Percentiles rank a stretch among this genome's conserved stretches.
Conservation (phyloP, 2,888 invertebrate genomes). For the Automeris io region DNA sequence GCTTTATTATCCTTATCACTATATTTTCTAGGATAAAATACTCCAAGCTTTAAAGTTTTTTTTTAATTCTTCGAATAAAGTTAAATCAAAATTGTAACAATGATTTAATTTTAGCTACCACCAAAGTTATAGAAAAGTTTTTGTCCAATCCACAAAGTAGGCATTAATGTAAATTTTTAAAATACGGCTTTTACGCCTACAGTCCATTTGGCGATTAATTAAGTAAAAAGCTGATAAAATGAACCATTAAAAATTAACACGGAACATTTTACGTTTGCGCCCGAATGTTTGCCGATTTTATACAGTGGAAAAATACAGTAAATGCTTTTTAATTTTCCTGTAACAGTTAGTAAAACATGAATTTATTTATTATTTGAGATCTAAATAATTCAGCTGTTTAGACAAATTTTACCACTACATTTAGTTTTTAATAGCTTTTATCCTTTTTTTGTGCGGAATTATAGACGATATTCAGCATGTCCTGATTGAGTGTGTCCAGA, state of each 20-base stretch:
- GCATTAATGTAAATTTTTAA: background rate
- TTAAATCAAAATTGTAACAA: too few relatives aligned
- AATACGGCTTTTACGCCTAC: slow-evolving; percentile 1
- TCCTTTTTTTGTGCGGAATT: too few relatives aligned
- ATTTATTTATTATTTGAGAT: background rate
- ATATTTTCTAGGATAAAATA: too few relatives aligned
- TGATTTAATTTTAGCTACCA: too few relatives aligned
- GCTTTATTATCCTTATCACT: too few relatives aligned
- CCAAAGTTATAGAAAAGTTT: background rate
- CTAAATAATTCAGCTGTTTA: too few relatives aligned
- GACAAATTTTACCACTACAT: too few relatives aligned
- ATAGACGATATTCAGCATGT: too few relatives aligned
- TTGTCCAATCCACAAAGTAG: background rate
- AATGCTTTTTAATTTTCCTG: background rate
- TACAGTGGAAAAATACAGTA: background rate
- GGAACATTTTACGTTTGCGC: background rate
- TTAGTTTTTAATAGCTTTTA: too few relatives aligned
- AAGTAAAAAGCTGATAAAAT: slow-evolving; percentile 5
- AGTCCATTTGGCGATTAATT: slow-evolving; percentile 7
- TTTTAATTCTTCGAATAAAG: too few relatives aligned
- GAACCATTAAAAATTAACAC: background rate
- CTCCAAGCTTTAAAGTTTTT: too few relatives aligned
- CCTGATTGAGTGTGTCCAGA: too few relatives aligned
- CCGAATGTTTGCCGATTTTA: background rate
- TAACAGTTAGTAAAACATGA: background rate